Evolutionary conservation across 1,140 invertebrate species (phyloP).

Genomic region (Cheumatopsyche charites): DNA sequence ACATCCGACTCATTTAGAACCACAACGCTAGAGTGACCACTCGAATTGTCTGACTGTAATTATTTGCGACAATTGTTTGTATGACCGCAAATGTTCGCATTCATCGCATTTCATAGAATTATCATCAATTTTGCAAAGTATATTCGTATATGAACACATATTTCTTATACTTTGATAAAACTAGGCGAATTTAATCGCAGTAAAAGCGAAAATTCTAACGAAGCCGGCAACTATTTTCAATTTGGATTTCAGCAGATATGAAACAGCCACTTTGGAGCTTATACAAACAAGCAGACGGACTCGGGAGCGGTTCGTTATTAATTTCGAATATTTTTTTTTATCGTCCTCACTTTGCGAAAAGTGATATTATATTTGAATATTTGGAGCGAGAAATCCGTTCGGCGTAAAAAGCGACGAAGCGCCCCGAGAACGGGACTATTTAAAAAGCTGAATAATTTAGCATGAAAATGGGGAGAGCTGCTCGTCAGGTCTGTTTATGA

Average conservation of each 20-base stretch:
- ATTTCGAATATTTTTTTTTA: conserved; percentile 7
- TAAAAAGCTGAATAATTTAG: conserved; percentile 34
- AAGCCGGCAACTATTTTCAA: too few relatives aligned
- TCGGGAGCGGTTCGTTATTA: conserved; percentile 5
- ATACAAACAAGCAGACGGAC: too few relatives aligned
- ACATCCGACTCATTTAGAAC: neutral
- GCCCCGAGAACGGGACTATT: conserved; percentile 20
- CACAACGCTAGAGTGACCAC: neutral
- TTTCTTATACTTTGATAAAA: too few relatives aligned
- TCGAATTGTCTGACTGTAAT: neutral
- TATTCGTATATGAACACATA: too few relatives aligned
- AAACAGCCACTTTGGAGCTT: too few relatives aligned
- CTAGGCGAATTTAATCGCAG: too few relatives aligned
- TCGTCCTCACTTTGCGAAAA: conserved; percentile 5
- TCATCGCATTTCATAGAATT: neutral
- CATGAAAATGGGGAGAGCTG: conserved; percentile 20
- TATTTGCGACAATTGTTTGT: conserved; percentile 12
- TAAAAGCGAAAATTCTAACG: too few relatives aligned
- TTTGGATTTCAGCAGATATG: too few relatives aligned
- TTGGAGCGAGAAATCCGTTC: conserved; percentile 23
- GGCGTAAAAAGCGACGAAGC: neutral
- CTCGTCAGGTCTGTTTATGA: conserved; percentile 32
- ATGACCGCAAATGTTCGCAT: conserved; percentile 5
- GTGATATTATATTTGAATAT: conserved; percentile 28
- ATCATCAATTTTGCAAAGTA: neutral